Evolutionary conservation across 2,113 vertebrate species (phyloP).

Genomic region (Galeopterus variegatus): DNA sequence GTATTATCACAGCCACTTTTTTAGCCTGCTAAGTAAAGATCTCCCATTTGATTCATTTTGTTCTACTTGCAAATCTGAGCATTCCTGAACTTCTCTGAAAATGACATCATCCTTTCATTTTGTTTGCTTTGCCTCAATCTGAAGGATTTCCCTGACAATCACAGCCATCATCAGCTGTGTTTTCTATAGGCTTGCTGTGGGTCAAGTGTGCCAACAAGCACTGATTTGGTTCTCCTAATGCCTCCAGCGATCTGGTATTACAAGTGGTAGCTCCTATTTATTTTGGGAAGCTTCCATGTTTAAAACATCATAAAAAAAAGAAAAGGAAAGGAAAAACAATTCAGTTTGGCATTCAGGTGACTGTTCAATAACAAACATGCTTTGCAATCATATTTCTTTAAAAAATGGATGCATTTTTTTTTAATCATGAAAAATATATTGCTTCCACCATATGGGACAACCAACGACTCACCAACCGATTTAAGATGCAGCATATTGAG

Average conservation of each 20-base stretch:
- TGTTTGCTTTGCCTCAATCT: background rate
- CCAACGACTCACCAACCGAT: slow-evolving; percentile 93
- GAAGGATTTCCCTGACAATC: slow-evolving; percentile 59
- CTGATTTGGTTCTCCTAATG: background rate
- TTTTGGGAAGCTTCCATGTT: slow-evolving; percentile 44
- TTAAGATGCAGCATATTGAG: slow-evolving; percentile 95
- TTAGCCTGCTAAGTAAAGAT: background rate
- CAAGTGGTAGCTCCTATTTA: slow-evolving; percentile 44
- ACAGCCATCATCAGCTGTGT: background rate
- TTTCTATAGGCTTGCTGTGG: slow-evolving; percentile 26
- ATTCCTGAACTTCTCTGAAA: slow-evolving; percentile 26
- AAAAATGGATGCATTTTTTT: slow-evolving; percentile 88
- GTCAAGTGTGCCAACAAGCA: background rate
- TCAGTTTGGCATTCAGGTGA: slow-evolving; percentile 76
- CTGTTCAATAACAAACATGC: slow-evolving; percentile 81
- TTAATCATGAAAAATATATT: slow-evolving; percentile 91
- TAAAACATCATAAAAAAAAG: slow-evolving; percentile 29
- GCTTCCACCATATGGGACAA: slow-evolving; percentile 93
- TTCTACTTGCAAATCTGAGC: slow-evolving; percentile 47
- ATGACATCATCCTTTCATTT: slow-evolving; percentile 59
- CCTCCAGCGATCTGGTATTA: slow-evolving; percentile 12
- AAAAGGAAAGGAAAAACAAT: background rate
- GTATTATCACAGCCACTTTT: background rate
- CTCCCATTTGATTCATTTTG: background rate
- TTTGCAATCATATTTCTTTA: slow-evolving; percentile 87